Percentiles rank a stretch among this genome's conserved stretches.
phyloP scores from a whole-genome alignment of 2,888 invertebrate genomes.

The Alloscopus bannaensis region DNA sequence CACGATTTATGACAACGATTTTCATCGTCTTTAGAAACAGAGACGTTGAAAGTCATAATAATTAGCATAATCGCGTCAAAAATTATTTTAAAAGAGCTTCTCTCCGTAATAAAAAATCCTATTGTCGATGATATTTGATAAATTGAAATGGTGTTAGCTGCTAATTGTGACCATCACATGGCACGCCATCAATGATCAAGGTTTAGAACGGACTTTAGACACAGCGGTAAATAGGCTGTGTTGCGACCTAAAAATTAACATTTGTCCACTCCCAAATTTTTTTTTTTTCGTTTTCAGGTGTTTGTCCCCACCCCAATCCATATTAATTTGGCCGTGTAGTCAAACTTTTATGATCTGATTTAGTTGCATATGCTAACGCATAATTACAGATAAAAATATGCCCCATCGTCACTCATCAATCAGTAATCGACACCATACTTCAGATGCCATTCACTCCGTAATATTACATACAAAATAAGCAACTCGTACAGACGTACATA shows the following conservation, averaged over 20 bases:
- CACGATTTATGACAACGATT: neutral
- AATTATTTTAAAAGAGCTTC: too few relatives aligned
- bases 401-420: constrained; percentile 40
- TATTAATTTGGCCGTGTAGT: neutral
- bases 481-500: neutral
- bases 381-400: constrained; percentile 33
- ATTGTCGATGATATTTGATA: too few relatives aligned
- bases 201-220: neutral
- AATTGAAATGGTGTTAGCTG: too few relatives aligned
- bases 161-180: too few relatives aligned
- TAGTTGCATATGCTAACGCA: constrained; percentile 14
- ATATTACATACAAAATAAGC: neutral
- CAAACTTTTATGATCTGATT: constrained; percentile 15
- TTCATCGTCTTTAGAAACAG: constrained; percentile 4
- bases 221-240: too few relatives aligned
- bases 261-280: neutral
- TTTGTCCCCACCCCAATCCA: constrained; percentile 20
- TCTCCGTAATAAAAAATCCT: too few relatives aligned
- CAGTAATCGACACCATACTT: constrained; percentile 29
- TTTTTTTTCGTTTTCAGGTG: neutral
- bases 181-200: neutral
- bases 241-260: too few relatives aligned
- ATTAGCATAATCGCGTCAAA: too few relatives aligned
- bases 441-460: too few relatives aligned
- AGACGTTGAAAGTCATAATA: too few relatives aligned